Percentiles rank a stretch among this genome's conserved stretches.
These are phyloP conservation scores for Andrena bicolor DNA, from an alignment of 2,888 invertebrate genomes.

Conservation along the genomic window DNA sequence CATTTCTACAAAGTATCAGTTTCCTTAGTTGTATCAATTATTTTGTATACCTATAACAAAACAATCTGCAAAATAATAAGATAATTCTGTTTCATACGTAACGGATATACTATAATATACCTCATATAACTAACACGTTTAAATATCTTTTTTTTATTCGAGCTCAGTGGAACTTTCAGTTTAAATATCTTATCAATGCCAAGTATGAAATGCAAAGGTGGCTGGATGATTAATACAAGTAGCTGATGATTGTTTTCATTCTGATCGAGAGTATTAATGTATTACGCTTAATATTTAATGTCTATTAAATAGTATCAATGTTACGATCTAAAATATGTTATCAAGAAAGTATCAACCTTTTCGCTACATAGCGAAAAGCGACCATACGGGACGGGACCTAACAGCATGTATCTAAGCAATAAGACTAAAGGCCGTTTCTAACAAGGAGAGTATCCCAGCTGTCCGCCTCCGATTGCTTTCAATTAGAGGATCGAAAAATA, in stretches of 20 bases:
- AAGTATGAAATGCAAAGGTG: constrained; percentile 18
- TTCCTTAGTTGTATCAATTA: constrained; percentile 38
- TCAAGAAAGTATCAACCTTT: constrained; percentile 33
- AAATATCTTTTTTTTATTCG: constrained; percentile 1
- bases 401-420: no score
- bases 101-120: constrained; percentile 16
- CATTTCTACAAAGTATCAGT: constrained; percentile 65
- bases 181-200: constrained; percentile 20
- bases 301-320: constrained; percentile 32
- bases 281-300: constrained; percentile 46
- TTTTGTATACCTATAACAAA: constrained; percentile 43
- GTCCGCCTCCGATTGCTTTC: no score
- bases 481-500: no score
- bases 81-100: neutral
- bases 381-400: no score
- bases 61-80: constrained; percentile 24
- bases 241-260: constrained; percentile 44
- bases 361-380: no score
- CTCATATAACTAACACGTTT: constrained; percentile 35
- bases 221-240: constrained; percentile 37
- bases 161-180: neutral
- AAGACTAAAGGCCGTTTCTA: no score
- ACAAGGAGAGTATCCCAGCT: no score
- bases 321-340: constrained; percentile 34
- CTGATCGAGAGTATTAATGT: constrained; percentile 47